A percentile compares a stretch with the other conserved stretches of the same genome.
Evolutionary conservation across 2,113 vertebrate species (phyloP).

Genomic region (Leptosomus discolor): DNA sequence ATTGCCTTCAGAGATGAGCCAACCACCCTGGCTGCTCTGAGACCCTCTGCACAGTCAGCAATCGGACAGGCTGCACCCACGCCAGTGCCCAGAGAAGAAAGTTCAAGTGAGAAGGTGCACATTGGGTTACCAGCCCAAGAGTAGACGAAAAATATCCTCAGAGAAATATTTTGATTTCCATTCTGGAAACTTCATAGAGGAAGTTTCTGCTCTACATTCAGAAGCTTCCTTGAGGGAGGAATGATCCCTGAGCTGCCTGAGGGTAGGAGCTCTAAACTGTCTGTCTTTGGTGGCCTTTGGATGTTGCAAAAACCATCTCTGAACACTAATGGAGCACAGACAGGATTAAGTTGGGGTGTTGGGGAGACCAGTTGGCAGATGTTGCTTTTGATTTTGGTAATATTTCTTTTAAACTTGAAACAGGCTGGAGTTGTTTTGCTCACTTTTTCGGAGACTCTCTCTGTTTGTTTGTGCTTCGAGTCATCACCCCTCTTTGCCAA

Average conservation of each 20-base stretch:
- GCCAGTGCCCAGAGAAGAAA: neutral
- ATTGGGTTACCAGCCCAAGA: neutral
- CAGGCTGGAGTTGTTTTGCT: neutral
- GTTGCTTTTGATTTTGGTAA: neutral
- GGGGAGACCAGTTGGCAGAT: neutral
- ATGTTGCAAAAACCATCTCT: neutral
- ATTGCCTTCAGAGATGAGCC: neutral
- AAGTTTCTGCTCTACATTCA: constrained; percentile 34
- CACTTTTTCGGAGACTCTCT: neutral
- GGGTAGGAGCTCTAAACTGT: neutral
- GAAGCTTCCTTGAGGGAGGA: neutral
- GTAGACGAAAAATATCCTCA: constrained; percentile 19
- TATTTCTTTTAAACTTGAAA: constrained; percentile 20
- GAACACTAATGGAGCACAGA: neutral
- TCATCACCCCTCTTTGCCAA: constrained; percentile 37
- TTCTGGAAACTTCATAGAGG: neutral
- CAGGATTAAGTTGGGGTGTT: neutral
- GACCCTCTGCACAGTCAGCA: neutral
- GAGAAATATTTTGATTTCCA: constrained; percentile 57
- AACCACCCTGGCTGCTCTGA: neutral
- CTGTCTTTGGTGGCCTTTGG: neutral
- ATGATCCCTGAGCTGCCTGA: neutral
- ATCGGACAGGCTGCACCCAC: accelerated
- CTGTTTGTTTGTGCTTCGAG: constrained; percentile 24
- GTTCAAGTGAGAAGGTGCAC: constrained; percentile 12